Base-by-base conservation (phyloP, 2,113 vertebrate genomes). In the Noturus placidus region DNA sequence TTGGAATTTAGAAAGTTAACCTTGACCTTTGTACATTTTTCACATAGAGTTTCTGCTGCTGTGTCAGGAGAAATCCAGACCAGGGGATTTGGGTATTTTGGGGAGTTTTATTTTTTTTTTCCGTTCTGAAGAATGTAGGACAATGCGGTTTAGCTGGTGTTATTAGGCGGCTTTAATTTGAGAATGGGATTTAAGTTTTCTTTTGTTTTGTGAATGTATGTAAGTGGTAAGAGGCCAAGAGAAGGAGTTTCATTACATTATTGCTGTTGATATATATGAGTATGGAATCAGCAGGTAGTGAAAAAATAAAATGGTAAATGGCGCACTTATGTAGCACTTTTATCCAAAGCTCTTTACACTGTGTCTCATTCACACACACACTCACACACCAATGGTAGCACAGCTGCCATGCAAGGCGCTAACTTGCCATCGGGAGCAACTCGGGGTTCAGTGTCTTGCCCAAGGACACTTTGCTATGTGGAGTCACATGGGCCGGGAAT, bases 121-220 rank as follows among this genome's bases (percentile, higher is more conserved):
- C 72, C 79, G 33, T 86, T 82, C 79, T 83, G 38, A 86, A 86
- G 72, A 88, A 90, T 90, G 86, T 59, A 88, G 84, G 85, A 72
- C 80, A 4, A 27, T 33, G 25, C 13, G 74, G 86, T 61, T 86
- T 88, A 88, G 79, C 76, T 30, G 65, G 83, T 50, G 56, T 86
- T 90, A 88, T 78, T 83, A 79, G 83, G 78, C 17, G 33, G 89
- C 50, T 89, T 89, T 78, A 87, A 38, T 72, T 86, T 79, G 17
- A 77, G 86, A 70, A 88, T 54, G 88, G 89, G 86, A 90, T 90
- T 89, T 83, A 61, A 3, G 22, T 0, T 79, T 79, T 78, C 2
- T 77, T 57, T 76, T 85, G 65, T 72, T 22, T 70, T 5, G 7
- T 89, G 76, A 80, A 10, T 88, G 82, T 74, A 59, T 86, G 78